These are phyloP conservation scores for Coptodon bakossiorum DNA, from an alignment of 2,113 vertebrate species.

Conservation along the genomic window DNA sequence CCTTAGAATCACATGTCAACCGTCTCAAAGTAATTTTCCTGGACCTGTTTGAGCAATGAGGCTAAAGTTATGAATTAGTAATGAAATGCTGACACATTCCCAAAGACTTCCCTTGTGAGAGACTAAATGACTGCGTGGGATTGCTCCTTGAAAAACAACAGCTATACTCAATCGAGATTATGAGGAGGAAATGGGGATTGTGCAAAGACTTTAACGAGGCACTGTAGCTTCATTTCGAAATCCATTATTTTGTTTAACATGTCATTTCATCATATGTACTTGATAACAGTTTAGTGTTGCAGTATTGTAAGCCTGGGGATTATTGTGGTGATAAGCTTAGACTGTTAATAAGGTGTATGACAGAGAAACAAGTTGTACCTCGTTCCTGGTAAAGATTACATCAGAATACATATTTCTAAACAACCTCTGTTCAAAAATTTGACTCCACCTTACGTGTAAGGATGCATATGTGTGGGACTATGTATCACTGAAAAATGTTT, in stretches of 20 bases:
- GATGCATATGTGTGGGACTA: neutral
- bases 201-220: neutral
- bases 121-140: neutral
- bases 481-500: neutral
- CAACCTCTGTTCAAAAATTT: neutral
- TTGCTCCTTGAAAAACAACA: neutral
- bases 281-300: neutral
- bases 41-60: neutral
- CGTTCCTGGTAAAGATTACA: slow-evolving; percentile 7
- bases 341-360: slow-evolving; percentile 30
- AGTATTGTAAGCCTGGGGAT: neutral
- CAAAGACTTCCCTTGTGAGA: neutral
- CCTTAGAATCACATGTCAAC: neutral
- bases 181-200: neutral
- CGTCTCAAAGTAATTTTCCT: neutral
- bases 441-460: neutral
- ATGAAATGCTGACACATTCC: slow-evolving; percentile 20
- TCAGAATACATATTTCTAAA: neutral
- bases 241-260: neutral
- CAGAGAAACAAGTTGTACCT: slow-evolving; percentile 12
- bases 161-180: neutral
- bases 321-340: neutral
- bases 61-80: slow-evolving; percentile 30
- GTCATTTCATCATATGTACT: neutral
- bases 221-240: neutral